Percentiles rank a stretch among this genome's conserved stretches.
phyloP scores from a whole-genome alignment of 2,113 vertebrate genomes.

The Ptilorrhoa leucosticta region DNA sequence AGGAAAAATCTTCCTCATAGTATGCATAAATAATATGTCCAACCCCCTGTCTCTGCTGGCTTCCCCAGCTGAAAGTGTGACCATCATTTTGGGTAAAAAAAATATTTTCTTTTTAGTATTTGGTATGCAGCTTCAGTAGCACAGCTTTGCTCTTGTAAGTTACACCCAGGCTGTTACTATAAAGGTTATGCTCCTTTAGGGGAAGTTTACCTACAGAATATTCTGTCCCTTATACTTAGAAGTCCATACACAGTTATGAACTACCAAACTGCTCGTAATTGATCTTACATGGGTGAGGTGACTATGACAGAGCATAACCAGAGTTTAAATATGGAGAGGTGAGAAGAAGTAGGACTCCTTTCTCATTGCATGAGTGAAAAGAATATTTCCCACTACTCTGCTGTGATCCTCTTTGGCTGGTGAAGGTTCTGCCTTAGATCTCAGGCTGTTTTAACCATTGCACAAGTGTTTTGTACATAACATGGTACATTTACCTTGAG shows the following conservation, averaged over 20 bases:
- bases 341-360: neutral
- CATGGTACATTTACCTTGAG: neutral
- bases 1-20: neutral
- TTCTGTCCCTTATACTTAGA: neutral
- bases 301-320: neutral
- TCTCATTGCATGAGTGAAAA: neutral
- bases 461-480: neutral
- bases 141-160: neutral
- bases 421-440: neutral
- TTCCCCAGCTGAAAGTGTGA: neutral
- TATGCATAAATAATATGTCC: neutral
- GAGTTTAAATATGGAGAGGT: neutral
- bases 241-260: neutral
- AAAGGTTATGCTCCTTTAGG: neutral
- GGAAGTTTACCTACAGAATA: neutral
- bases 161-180: neutral
- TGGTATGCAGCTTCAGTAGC: neutral
- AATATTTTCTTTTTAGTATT: neutral
- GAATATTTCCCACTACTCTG: neutral
- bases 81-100: neutral
- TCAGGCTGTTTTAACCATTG: neutral
- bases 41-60: neutral
- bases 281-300: neutral
- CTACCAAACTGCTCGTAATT: neutral
- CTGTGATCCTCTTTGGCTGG: neutral